Percentiles rank a stretch among this genome's conserved stretches.
Evolutionary conservation across 2,113 vertebrate genomes (phyloP).

Genomic region (Fregata magnificens): DNA sequence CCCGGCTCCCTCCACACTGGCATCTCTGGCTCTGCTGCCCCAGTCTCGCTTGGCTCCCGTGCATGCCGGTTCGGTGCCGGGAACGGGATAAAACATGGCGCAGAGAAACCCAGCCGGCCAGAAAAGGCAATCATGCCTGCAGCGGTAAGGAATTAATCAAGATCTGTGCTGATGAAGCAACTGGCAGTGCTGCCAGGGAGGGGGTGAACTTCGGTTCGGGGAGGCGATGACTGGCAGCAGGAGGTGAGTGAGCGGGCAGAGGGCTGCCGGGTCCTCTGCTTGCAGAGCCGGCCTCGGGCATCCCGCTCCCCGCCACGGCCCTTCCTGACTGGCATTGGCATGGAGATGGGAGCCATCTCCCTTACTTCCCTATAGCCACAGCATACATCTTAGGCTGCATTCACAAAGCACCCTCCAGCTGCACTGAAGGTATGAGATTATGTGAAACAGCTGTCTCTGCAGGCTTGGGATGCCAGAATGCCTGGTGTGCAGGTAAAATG

Average conservation of each 20-base stretch:
- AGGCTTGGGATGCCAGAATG: neutral
- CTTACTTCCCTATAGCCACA: accelerated
- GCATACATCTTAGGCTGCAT: accelerated
- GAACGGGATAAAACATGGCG: neutral
- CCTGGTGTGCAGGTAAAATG: neutral
- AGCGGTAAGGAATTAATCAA: neutral
- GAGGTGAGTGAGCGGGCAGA: accelerated
- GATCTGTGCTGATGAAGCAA: neutral
- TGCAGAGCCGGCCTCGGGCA: accelerated
- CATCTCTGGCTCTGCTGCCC: neutral
- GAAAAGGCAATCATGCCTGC: neutral
- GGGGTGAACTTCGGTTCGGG: accelerated
- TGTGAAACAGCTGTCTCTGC: neutral
- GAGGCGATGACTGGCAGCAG: neutral
- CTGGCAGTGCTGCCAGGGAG: accelerated
- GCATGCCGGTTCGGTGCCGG: accelerated
- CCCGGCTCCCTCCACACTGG: neutral
- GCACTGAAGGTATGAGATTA: neutral
- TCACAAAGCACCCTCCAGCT: neutral
- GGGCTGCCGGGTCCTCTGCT: too few relatives aligned
- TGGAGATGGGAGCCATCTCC: accelerated
- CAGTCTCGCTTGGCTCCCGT: accelerated
- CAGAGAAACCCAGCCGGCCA: neutral
- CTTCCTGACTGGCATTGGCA: neutral
- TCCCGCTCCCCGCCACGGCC: neutral